Base-by-base conservation (phyloP, 2,113 vertebrate genomes). In the Cnemophilus loriae region DNA sequence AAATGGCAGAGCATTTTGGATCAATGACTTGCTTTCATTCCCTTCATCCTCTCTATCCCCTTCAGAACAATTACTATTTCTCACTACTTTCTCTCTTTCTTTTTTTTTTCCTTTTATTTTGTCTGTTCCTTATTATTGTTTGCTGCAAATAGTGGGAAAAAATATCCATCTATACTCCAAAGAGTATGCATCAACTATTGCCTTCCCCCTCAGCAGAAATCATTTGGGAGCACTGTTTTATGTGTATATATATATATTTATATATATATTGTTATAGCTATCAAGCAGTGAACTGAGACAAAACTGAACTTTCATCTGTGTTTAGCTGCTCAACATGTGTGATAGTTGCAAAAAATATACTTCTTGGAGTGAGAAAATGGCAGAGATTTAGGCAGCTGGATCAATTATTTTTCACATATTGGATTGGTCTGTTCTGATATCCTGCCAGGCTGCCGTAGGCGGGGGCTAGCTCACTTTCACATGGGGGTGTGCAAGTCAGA, bases 281-380 rank as follows among this genome's bases (percentile, higher is more conserved):
- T 96, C 91, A 95, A 89, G 50, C 65, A 94, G 74, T 35, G 47
- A 85, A 67, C 64, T 64, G 78, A 83, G 61, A 86, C 50, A 92
- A 84, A 89, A 63, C 70, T 20, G 50, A 87, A 39, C 57, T 89
- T 80, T 68, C 50, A 55, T 88, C 68, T 60, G 35, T 79, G 85
- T 94, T 96, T 84, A 92, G 86, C 70, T 83, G 89, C 84, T 95
- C 63, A 65, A 65, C 53, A 35, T 2, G 80, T 47, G 86, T 76
- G 74, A 67, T 94, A 95, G 92, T 67, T 91, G 41, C 64, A 93
- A 94, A 94, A 88, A 90, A 93, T 84, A 74, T 16, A 61, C 50
- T 89, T 55, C 65, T 85, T 59, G 24, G 46, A 47, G n/a, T 84
- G 37, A 78, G 70, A 80, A 93, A 85, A 91, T 50, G 46, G 55